These are phyloP conservation scores for Labeo rohita DNA, from an alignment of 2,113 vertebrate species.

Conservation along the genomic window DNA sequence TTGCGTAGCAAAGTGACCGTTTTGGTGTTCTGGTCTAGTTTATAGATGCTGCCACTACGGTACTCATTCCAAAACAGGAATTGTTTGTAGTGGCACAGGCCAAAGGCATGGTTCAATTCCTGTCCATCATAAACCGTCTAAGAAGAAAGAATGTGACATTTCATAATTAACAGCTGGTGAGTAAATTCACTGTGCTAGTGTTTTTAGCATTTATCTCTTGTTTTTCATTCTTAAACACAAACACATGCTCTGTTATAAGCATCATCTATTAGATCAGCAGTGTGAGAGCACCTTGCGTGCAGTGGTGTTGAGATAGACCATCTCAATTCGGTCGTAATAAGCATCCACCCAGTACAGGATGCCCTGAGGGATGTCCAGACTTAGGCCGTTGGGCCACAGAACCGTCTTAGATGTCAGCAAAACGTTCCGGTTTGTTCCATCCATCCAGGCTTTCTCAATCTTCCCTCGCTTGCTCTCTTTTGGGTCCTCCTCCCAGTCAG, in stretches of 20 bases:
- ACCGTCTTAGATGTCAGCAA: slow-evolving; percentile 95
- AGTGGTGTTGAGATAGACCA: slow-evolving; percentile 89
- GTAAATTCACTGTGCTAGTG: not conserved
- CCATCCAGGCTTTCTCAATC: slow-evolving; percentile 98
- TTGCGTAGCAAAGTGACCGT: slow-evolving; percentile 86
- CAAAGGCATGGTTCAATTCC: slow-evolving; percentile 94
- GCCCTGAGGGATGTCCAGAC: slow-evolving; percentile 91
- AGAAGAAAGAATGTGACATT: not conserved
- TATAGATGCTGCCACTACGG: slow-evolving; percentile 93
- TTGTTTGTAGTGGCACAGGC: slow-evolving; percentile 94
- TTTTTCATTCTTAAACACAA: not conserved
- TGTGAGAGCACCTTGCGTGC: slow-evolving; percentile 83
- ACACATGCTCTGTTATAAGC: not conserved
- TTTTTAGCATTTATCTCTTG: not conserved
- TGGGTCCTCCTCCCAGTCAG: slow-evolving; percentile 98
- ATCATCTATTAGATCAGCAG: not conserved
- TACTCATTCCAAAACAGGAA: slow-evolving; percentile 99
- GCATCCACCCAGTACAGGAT: slow-evolving; percentile 98
- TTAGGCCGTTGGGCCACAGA: slow-evolving; percentile 96
- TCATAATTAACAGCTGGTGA: not conserved
- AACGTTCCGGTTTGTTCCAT: slow-evolving; percentile 90
- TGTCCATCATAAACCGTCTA: slow-evolving; percentile 94
- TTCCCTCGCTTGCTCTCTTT: slow-evolving; percentile 96
- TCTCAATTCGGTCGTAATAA: slow-evolving; percentile 97
- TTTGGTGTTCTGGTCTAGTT: slow-evolving; percentile 85